Evolutionary conservation across 2,113 vertebrate species (phyloP).

Genomic region (Catagonus wagneri): DNA sequence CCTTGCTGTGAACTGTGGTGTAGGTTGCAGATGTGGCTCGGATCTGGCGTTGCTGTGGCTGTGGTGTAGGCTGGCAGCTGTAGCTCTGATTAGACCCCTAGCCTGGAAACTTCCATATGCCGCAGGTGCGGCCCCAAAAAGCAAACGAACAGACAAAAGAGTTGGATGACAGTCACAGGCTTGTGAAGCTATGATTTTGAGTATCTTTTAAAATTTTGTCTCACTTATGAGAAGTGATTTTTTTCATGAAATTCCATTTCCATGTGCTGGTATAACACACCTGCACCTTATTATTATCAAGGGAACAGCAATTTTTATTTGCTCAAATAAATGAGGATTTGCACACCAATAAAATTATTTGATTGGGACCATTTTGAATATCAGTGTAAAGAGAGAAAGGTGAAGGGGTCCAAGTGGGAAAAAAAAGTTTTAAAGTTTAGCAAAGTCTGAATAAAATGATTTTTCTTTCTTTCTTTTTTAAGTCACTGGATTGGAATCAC

Average conservation of each 20-base stretch:
- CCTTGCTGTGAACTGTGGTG: no score
- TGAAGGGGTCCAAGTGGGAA: not conserved
- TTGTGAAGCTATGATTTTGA: not conserved
- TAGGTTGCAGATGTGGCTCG: no score
- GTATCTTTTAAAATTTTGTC: not conserved
- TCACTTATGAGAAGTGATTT: not conserved
- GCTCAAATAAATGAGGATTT: not conserved
- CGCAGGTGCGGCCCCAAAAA: no score
- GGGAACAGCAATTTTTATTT: not conserved
- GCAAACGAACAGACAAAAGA: no score
- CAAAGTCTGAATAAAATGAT: not conserved
- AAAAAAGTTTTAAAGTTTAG: not conserved
- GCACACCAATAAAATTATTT: not conserved
- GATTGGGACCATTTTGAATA: not conserved
- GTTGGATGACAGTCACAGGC: not conserved
- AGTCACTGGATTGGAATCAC: not conserved
- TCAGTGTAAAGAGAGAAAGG: not conserved
- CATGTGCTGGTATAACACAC: not conserved
- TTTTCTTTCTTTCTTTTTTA: not conserved
- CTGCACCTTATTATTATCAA: not conserved
- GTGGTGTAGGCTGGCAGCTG: no score
- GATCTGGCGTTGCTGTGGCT: no score
- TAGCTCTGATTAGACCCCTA: no score
- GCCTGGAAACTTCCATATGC: no score
- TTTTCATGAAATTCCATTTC: not conserved